Evolutionary conservation across 2,888 invertebrate species (phyloP), one percentile per base, ranked within the genome.

Genomic region (Caenorhabditis sp.): DNA sequence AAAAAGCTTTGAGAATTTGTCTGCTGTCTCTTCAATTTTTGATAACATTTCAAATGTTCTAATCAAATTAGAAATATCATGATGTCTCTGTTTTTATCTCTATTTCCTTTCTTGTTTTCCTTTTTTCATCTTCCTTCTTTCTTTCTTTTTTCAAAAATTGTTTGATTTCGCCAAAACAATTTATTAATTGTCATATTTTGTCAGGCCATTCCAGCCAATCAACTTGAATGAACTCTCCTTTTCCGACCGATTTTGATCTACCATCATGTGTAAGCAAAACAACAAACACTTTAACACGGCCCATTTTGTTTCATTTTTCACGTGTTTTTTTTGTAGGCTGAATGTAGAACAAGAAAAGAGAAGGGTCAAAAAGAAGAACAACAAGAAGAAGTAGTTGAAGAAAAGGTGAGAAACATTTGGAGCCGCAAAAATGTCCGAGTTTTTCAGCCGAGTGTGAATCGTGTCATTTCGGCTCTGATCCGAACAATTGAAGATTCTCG

Each of bases 391-490:
- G 54, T 26, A 55, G 14, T 5, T 43, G 43, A 43, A 17, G 55
- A 55, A 26, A 55, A 55, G 53, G 53, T 53, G 8, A 3, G 24
- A 21, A 21, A 53, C 12, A 21, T 53, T 53, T 53, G 4, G 19
- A 14, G 8, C 8, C 24, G 12, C 4, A 8, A 12, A n/a, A 50
- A 50, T 12, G 5, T 50, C n/a, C 8, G n/a, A 50, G n/a, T 43
- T 10, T 24, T 53, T 17, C 37, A 64, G 50, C 58, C 49, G 14
- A 63, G 49, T 63, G 51, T 58, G 17, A 65, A 51, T n/a, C 36
- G 21, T 17, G 50, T 68, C 36, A 62, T 74, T 23, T 69, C 73
- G 8, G 64, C 65, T n/a, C 58, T 69, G 37, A 69, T 74, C 21
- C 49, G 49, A 58, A 69, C 64, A 27, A 59, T 74, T 8, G 73